phyloP scores from a whole-genome alignment of 2,113 vertebrate species.

The Entomyzon cyanotis region DNA sequence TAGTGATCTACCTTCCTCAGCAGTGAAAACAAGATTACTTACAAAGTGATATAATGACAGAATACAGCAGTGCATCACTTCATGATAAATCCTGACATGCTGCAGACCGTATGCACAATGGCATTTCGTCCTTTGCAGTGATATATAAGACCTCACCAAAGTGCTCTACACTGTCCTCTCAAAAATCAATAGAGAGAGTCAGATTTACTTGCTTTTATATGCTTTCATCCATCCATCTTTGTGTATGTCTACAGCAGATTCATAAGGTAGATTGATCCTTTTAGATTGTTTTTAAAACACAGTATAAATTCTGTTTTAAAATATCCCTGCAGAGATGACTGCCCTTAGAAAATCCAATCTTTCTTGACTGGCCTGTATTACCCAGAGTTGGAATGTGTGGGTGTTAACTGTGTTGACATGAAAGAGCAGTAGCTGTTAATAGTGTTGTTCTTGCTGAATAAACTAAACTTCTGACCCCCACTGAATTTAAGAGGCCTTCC shows the following conservation, averaged over 20 bases:
- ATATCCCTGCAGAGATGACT: slow-evolving; percentile 24
- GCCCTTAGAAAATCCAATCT: not conserved
- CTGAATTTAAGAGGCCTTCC: slow-evolving; percentile 61
- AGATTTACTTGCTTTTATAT: slow-evolving; percentile 19
- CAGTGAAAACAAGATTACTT: slow-evolving; percentile 53
- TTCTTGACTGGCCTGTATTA: slow-evolving; percentile 39
- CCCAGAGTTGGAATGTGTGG: slow-evolving; percentile 43
- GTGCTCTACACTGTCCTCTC: slow-evolving; percentile 15
- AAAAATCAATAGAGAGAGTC: slow-evolving; percentile 29
- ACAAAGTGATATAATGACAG: slow-evolving; percentile 13
- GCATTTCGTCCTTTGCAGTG: not conserved
- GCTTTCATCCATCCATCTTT: slow-evolving; percentile 2
- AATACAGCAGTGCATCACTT: not conserved
- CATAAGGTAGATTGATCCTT: not conserved
- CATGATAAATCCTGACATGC: slow-evolving; percentile 25
- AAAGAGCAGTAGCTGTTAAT: slow-evolving; percentile 69
- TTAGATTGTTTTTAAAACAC: slow-evolving; percentile 49
- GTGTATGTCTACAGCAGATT: slow-evolving; percentile 18
- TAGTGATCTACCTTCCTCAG: slow-evolving; percentile 18
- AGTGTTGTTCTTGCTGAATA: slow-evolving; percentile 72
- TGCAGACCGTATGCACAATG: not conserved
- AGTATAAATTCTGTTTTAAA: slow-evolving; percentile 63
- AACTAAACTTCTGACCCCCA: slow-evolving; percentile 73
- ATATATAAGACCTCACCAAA: slow-evolving; percentile 39
- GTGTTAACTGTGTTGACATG: slow-evolving; percentile 59